Evolutionary conservation across 2,113 vertebrate genomes (phyloP).

Genomic region (Procapra przewalskii): DNA sequence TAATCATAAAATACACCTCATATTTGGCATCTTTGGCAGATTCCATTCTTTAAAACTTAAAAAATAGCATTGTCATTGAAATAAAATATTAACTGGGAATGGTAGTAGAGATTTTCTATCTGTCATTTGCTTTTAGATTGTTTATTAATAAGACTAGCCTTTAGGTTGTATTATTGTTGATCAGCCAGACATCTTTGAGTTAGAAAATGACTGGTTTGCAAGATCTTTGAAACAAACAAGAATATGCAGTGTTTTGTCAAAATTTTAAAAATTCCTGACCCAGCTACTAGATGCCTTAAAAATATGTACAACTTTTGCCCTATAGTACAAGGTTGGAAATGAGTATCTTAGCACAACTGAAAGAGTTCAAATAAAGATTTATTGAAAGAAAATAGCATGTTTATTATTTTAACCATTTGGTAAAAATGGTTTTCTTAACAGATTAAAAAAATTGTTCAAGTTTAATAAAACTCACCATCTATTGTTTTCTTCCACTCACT

Average conservation of each 20-base stretch:
- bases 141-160: conserved; percentile 75
- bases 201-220: conserved; percentile 73
- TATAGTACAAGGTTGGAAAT: neutral
- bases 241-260: neutral
- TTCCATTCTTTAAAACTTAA: conserved; percentile 52
- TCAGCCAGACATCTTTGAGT: conserved; percentile 54
- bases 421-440: neutral
- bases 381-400: neutral
- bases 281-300: neutral
- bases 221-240: conserved; percentile 39
- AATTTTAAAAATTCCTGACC: neutral
- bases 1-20: conserved; percentile 59
- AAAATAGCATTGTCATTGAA: conserved; percentile 64
- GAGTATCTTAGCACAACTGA: neutral
- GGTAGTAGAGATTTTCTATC: conserved; percentile 60
- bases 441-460: neutral
- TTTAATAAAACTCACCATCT: neutral
- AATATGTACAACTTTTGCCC: neutral
- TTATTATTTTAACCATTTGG: neutral
- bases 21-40: conserved; percentile 64
- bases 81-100: conserved; percentile 67
- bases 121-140: conserved; percentile 72
- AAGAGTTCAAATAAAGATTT: neutral
- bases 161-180: conserved; percentile 71
- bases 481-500: neutral